Percentiles rank a stretch among this genome's conserved stretches.
Conservation (phyloP, 2,888 invertebrate species). For the Sphinx pinastri region DNA sequence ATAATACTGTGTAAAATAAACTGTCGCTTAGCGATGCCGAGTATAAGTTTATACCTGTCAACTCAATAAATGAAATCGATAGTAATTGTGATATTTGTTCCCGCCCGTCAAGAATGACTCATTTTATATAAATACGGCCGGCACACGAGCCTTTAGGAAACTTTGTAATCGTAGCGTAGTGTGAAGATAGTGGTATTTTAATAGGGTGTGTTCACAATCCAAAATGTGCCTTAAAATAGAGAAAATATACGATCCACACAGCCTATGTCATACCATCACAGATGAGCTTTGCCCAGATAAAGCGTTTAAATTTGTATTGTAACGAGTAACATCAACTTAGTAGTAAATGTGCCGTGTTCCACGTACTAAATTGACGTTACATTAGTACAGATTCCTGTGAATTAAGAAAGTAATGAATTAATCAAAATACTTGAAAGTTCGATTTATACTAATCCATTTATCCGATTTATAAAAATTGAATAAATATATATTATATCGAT, state of each 20-base stretch:
- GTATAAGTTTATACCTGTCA: conserved; percentile 45
- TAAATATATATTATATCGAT: background rate
- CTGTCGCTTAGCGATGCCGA: conserved; percentile 49
- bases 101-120: background rate
- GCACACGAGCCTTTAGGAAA: background rate
- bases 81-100: conserved; percentile 30
- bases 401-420: background rate
- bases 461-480: no score
- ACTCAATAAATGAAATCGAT: conserved; percentile 51
- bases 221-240: conserved; percentile 19
- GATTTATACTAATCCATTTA: no score
- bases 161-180: background rate
- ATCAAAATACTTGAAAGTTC: background rate
- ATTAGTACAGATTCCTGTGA: background rate
- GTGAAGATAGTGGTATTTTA: background rate
- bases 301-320: conserved; percentile 62
- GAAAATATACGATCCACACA: conserved; percentile 45
- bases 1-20: conserved; percentile 64
- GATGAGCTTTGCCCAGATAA: conserved; percentile 77
- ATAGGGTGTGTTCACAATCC: conserved; percentile 5
- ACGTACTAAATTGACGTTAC: background rate
- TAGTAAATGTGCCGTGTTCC: conserved; percentile 20
- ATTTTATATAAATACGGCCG: background rate
- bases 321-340: conserved; percentile 45
- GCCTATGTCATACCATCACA: conserved; percentile 80